Conservation (phyloP, 2,113 vertebrate species). For the Astur gentilis region DNA sequence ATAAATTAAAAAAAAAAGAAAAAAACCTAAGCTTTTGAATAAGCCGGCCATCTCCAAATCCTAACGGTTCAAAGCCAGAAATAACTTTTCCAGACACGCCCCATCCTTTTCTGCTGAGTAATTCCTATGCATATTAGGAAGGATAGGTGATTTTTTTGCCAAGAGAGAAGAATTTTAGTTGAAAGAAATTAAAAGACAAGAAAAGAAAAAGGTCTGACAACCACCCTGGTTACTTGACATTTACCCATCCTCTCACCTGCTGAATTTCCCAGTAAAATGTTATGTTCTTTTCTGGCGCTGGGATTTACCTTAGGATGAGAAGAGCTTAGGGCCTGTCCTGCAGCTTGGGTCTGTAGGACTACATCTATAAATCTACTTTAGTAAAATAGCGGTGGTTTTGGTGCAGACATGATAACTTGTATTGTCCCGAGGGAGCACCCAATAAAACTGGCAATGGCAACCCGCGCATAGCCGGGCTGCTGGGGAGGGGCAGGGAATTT, state of each 20-base stretch:
- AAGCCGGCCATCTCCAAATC: neutral
- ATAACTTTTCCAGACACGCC: neutral
- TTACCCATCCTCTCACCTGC: neutral
- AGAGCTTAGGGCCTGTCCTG: neutral
- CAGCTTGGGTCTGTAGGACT: neutral
- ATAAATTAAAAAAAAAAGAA: neutral
- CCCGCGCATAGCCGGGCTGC: rapidly evolving
- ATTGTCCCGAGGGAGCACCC: neutral
- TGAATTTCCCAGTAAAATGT: neutral
- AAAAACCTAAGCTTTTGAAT: neutral
- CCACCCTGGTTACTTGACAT: neutral
- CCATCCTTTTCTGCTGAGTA: neutral
- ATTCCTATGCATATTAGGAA: neutral
- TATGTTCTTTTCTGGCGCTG: neutral
- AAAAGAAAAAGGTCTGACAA: neutral
- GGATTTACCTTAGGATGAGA: neutral
- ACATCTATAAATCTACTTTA: neutral
- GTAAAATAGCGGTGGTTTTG: neutral
- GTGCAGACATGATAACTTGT: neutral
- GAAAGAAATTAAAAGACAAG: neutral
- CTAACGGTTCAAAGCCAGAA: neutral
- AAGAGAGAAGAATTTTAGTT: neutral
- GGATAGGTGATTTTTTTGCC: neutral
- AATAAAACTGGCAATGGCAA: neutral
- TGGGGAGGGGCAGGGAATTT: neutral